Percentiles rank a stretch among this genome's conserved stretches.
Conservation (phyloP, 2,113 vertebrate species). For the Pholis gunnellus region DNA sequence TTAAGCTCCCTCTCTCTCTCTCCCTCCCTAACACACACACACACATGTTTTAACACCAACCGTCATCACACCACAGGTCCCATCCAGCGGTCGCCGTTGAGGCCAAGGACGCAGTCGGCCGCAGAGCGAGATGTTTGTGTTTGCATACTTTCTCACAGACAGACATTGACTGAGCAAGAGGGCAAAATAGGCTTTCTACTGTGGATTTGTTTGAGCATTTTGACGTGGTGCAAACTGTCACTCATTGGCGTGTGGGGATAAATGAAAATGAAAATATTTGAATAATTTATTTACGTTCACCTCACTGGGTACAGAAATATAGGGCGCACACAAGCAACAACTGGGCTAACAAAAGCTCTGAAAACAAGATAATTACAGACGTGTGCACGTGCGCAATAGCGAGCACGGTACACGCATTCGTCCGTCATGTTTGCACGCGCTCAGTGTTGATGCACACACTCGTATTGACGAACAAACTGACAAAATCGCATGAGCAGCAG, state of each 20-base stretch:
- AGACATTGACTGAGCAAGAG: slow-evolving; percentile 55
- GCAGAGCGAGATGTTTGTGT: slow-evolving; percentile 70
- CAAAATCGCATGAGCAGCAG: slow-evolving; percentile 5
- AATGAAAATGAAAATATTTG: slow-evolving; percentile 66
- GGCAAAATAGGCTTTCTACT: slow-evolving; percentile 59
- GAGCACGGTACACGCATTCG: neutral
- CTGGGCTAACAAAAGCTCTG: slow-evolving; percentile 45
- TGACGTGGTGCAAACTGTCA: slow-evolving; percentile 47
- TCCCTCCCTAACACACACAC: neutral
- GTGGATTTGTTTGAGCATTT: slow-evolving; percentile 58
- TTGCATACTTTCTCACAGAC: slow-evolving; percentile 72
- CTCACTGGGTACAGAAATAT: slow-evolving; percentile 39
- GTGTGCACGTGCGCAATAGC: neutral
- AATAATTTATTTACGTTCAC: slow-evolving; percentile 55
- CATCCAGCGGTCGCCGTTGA: slow-evolving; percentile 59
- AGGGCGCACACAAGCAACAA: slow-evolving; percentile 32
- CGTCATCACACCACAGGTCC: slow-evolving; percentile 65
- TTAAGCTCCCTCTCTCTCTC: slow-evolving; percentile 14
- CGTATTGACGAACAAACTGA: neutral
- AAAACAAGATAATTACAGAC: slow-evolving; percentile 40
- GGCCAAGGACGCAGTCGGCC: slow-evolving; percentile 65
- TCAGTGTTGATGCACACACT: slow-evolving; percentile 11
- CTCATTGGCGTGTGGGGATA: slow-evolving; percentile 41
- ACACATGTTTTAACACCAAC: slow-evolving; percentile 63
- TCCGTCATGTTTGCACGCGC: neutral